These are phyloP conservation scores for Elephas maximus DNA, from an alignment of 2,113 vertebrate species.

Conservation along the genomic window DNA sequence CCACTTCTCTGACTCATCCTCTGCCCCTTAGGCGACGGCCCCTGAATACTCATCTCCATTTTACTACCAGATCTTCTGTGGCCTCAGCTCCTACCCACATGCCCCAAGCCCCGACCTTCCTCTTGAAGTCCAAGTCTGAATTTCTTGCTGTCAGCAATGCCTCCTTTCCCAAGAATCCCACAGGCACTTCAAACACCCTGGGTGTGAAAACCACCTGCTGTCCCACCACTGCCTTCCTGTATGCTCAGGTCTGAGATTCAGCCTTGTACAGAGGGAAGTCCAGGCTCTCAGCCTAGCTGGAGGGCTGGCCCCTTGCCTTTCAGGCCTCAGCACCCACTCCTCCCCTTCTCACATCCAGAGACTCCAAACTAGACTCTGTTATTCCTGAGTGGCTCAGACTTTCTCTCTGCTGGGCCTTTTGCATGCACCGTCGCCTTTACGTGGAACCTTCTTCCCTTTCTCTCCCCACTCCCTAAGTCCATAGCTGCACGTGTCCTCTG, in stretches of 20 bases:
- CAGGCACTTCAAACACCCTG: too few species aligned
- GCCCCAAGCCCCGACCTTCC: not conserved
- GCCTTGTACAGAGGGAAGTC: too few species aligned
- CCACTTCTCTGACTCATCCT: not conserved
- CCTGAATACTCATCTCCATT: not conserved
- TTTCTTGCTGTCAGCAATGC: too few species aligned
- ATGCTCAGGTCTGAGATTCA: too few species aligned
- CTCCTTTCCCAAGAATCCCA: too few species aligned
- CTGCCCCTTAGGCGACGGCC: not conserved
- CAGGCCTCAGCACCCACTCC: not conserved
- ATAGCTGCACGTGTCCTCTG: too few species aligned
- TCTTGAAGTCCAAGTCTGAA: not conserved
- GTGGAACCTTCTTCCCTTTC: not conserved
- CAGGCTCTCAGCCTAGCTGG: too few species aligned
- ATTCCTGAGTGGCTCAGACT: too few species aligned
- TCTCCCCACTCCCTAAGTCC: not conserved
- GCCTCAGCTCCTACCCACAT: not conserved
- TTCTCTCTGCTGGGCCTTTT: not conserved
- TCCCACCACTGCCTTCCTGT: too few species aligned
- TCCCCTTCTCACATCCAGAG: not conserved
- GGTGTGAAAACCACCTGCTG: too few species aligned
- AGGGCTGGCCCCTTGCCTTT: not conserved
- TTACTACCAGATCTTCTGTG: not conserved
- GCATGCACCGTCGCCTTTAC: not conserved
- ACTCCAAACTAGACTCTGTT: not conserved